Conservation (phyloP, 1,140 invertebrate species). For the Ridgeia piscesae region DNA sequence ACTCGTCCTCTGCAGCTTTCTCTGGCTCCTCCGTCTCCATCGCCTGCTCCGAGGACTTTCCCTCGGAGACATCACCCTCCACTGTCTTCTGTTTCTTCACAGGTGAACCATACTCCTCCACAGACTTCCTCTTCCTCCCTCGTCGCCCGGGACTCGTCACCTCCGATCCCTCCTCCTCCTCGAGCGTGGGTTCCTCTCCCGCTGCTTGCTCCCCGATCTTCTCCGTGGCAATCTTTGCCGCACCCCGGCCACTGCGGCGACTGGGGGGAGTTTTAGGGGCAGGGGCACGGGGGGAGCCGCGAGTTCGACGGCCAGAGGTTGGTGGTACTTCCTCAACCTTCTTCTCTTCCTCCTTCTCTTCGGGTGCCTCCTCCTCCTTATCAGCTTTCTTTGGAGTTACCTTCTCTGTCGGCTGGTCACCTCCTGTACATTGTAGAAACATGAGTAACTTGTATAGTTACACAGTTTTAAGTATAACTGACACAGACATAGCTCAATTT, state of each 20-base stretch:
- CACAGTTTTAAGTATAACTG: not conserved
- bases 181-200: not conserved
- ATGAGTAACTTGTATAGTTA: not conserved
- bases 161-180: slow-evolving; percentile 24
- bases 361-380: not conserved
- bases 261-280: slow-evolving; percentile 11
- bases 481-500: not conserved
- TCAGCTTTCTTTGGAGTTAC: not conserved
- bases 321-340: slow-evolving; percentile 17
- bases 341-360: not conserved
- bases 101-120: slow-evolving; percentile 7
- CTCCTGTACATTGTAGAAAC: not conserved
- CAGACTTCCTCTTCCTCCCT: slow-evolving; percentile 13
- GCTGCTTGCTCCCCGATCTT: slow-evolving; percentile 26
- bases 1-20: slow-evolving; percentile 1
- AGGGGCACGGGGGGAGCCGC: not conserved
- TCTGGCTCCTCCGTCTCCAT: slow-evolving; percentile 7
- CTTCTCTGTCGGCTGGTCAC: slow-evolving; percentile 9
- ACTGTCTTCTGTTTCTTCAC: slow-evolving; percentile 12
- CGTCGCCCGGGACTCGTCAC: slow-evolving; percentile 11
- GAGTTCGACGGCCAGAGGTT: slow-evolving; percentile 15
- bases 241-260: slow-evolving; percentile 17
- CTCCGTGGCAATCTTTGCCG: slow-evolving; percentile 18
- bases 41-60: slow-evolving; percentile 2
- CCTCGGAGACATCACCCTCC: not conserved